A percentile compares a stretch with the other conserved stretches of the same genome.
Conservation (phyloP, 2,888 invertebrate species). For the Ormyrus pomaceus region DNA sequence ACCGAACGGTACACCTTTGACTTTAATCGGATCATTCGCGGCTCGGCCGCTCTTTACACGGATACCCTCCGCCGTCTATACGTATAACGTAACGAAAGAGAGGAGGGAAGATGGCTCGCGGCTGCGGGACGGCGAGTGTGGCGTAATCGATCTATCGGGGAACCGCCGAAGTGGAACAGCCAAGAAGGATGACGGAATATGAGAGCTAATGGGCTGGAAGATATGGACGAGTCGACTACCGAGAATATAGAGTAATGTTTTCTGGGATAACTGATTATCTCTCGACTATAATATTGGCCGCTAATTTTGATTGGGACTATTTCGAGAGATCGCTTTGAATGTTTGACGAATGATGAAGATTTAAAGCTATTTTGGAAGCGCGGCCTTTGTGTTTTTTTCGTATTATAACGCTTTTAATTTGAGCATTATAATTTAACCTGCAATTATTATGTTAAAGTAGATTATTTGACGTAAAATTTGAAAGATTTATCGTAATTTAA, state of each 20-base stretch:
- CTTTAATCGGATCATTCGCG: constrained; percentile 43
- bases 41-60: constrained; percentile 9
- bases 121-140: not conserved
- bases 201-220: constrained; percentile 41
- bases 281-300: no score
- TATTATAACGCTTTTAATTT: no score
- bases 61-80: not conserved
- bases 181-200: constrained; percentile 30
- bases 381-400: no score
- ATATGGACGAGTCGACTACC: constrained; percentile 12
- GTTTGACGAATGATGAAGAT: not conserved
- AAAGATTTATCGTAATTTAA: no score
- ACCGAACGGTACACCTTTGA: constrained; percentile 25
- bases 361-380: not conserved
- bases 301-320: no score
- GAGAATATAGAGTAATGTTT: constrained; percentile 22
- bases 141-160: constrained; percentile 46
- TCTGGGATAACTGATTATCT: not conserved
- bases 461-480: no score
- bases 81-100: not conserved
- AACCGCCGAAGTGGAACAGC: constrained; percentile 21
- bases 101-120: constrained; percentile 16
- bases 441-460: no score
- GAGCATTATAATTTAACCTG: no score
- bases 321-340: no score